Evolutionary conservation across 1,140 invertebrate genomes (phyloP).

Genomic region (Atta texana): DNA sequence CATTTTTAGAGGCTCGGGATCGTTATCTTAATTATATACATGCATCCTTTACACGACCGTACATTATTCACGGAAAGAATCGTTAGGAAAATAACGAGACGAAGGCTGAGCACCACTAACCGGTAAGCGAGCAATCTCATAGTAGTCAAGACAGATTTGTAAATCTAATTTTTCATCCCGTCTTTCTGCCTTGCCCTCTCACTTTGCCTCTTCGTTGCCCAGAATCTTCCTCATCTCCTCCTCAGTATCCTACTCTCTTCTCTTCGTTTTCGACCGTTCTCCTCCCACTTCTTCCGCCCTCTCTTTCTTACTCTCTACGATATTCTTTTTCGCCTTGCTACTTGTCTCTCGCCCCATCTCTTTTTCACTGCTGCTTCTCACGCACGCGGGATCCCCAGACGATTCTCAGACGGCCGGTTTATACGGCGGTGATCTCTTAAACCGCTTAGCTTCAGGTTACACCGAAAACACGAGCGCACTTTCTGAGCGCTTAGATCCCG

Average conservation of each 20-base stretch:
- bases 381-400: slow-evolving; percentile 81
- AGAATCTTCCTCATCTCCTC: slow-evolving; percentile 63
- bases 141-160: slow-evolving; percentile 83
- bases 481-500: slow-evolving; percentile 82
- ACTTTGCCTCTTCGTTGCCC: slow-evolving; percentile 61
- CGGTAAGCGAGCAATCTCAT: slow-evolving; percentile 77
- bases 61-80: background rate
- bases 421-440: slow-evolving; percentile 85
- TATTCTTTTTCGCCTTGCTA: slow-evolving; percentile 66
- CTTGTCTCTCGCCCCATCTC: slow-evolving; percentile 49
- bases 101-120: slow-evolving; percentile 68
- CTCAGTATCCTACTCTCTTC: slow-evolving; percentile 40
- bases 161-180: slow-evolving; percentile 84
- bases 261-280: slow-evolving; percentile 13
- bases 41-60: background rate
- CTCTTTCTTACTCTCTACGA: slow-evolving; percentile 44
- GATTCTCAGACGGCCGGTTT: slow-evolving; percentile 84
- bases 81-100: slow-evolving; percentile 23
- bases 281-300: slow-evolving; percentile 37
- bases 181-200: slow-evolving; percentile 70
- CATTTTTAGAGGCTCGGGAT: background rate
- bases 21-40: slow-evolving; percentile 14
- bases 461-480: slow-evolving; percentile 86
- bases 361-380: slow-evolving; percentile 69
- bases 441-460: slow-evolving; percentile 86